Conservation (phyloP, 2,113 vertebrate genomes). For the Castor canadensis region DNA sequence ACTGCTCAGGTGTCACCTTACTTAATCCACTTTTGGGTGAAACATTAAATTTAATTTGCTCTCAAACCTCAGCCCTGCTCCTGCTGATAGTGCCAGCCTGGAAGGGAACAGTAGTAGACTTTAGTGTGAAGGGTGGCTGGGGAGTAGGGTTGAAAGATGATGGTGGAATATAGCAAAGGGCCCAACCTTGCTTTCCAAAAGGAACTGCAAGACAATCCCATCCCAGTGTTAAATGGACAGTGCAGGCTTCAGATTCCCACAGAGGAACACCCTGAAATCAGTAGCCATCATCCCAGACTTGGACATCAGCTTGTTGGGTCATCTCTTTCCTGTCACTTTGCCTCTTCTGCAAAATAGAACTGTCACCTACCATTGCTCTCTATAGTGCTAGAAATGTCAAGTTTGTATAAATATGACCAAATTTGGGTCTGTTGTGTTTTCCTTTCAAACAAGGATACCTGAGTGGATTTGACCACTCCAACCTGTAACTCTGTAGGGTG, state of each 20-base stretch:
- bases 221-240: background rate
- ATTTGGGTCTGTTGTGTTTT: background rate
- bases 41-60: background rate
- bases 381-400: background rate
- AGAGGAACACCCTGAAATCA: background rate
- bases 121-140: background rate
- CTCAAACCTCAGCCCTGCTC: background rate
- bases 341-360: background rate
- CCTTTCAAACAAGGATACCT: background rate
- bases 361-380: background rate
- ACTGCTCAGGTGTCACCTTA: too few relatives aligned
- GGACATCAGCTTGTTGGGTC: background rate
- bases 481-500: background rate
- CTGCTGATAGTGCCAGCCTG: background rate
- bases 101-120: background rate
- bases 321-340: background rate
- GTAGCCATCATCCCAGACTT: background rate
- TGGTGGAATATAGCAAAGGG: background rate
- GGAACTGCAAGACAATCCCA: background rate
- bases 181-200: background rate
- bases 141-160: background rate
- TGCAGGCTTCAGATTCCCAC: background rate
- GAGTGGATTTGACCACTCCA: background rate
- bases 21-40: background rate
- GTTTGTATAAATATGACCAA: fast-evolving